Evolutionary conservation across 2,888 invertebrate species (phyloP).

Genomic region (Apamea anceps): DNA sequence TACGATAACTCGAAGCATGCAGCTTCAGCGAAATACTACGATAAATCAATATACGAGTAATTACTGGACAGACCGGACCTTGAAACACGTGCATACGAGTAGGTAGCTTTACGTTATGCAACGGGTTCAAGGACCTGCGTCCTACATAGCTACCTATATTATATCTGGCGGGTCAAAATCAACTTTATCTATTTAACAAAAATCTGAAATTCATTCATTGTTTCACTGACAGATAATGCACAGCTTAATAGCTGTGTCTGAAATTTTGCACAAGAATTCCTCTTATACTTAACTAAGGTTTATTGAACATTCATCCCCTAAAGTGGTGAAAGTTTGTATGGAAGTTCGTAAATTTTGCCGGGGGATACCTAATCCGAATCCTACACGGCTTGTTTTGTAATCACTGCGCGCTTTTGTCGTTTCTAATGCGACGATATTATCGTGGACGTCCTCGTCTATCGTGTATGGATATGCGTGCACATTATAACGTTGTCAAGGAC

Average conservation of each 20-base stretch:
- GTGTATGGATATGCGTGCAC: neutral
- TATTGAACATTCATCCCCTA: neutral
- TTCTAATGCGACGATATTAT: neutral
- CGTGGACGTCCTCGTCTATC: neutral
- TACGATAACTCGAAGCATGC: slow-evolving; percentile 13
- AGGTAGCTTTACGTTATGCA: slow-evolving; percentile 34
- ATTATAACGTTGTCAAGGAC: neutral
- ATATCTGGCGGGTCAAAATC: neutral
- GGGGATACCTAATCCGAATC: neutral
- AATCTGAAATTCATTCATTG: too few species aligned
- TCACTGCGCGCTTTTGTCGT: neutral
- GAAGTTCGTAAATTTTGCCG: neutral
- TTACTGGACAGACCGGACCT: slow-evolving; percentile 45
- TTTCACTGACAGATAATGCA: neutral
- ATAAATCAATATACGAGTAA: slow-evolving; percentile 59
- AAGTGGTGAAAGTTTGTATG: neutral
- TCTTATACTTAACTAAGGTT: neutral
- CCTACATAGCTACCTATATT: neutral
- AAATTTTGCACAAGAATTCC: neutral
- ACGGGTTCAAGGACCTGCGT: slow-evolving; percentile 46
- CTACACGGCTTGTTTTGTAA: neutral
- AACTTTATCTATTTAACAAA: neutral
- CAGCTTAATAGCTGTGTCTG: neutral
- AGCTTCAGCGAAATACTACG: slow-evolving; percentile 48
- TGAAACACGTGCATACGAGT: slow-evolving; percentile 31